A percentile compares a stretch with the other conserved stretches of the same genome.
phyloP scores from a whole-genome alignment of 2,888 invertebrate genomes.

The Diaprepes abbreviatus region DNA sequence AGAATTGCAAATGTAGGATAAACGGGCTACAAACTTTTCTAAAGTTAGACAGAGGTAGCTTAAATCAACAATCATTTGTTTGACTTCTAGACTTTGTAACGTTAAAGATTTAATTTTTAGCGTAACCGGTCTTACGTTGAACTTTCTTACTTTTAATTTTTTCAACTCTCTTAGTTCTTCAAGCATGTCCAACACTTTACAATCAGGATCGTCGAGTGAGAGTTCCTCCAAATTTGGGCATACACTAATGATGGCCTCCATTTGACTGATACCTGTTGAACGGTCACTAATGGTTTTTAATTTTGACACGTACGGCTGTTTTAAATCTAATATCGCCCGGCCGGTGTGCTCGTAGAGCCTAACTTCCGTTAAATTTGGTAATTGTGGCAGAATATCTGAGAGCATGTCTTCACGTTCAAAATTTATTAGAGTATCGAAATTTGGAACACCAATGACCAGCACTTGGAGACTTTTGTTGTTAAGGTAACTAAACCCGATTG shows the following conservation, averaged over 20 bases:
- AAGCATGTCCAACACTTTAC: constrained; percentile 17
- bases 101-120: constrained; percentile 10
- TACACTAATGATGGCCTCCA: constrained; percentile 35
- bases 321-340: constrained; percentile 24
- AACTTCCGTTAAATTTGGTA: constrained; percentile 43
- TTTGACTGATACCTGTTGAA: constrained; percentile 15
- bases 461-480: constrained; percentile 27
- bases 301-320: constrained; percentile 23
- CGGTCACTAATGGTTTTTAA: constrained; percentile 29
- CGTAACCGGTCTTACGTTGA: not conserved
- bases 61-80: constrained; percentile 24
- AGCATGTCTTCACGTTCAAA: constrained; percentile 19
- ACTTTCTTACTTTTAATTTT: constrained; percentile 27
- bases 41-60: constrained; percentile 25
- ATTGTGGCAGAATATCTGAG: constrained; percentile 14
- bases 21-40: constrained; percentile 17
- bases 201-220: constrained; percentile 30
- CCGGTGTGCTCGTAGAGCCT: constrained; percentile 35
- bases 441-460: constrained; percentile 22
- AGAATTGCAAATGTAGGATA: constrained; percentile 14
- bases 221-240: constrained; percentile 41
- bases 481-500: constrained; percentile 17
- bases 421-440: not conserved
- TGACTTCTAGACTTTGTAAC: constrained; percentile 10
- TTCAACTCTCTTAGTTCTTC: constrained; percentile 29